These are phyloP conservation scores for Zenarchopterus dispar DNA, from an alignment of 2,797 vertebrate species.

Conservation along the genomic window DNA sequence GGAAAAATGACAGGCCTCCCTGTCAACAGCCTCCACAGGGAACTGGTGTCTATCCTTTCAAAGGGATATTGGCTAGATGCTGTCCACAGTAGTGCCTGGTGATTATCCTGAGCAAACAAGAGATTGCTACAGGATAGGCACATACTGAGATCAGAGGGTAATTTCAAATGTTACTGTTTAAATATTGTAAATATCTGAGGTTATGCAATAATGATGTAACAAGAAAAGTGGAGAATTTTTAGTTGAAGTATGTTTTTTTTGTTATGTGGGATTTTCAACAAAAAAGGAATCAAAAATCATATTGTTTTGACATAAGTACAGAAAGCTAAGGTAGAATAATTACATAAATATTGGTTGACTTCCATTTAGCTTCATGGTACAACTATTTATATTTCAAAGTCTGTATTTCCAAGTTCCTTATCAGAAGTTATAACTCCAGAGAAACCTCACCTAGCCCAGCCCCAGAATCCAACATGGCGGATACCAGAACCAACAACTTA, in stretches of 20 bases:
- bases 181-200: slow-evolving; percentile 19
- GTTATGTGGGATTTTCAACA: too few species aligned
- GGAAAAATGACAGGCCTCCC: slow-evolving; percentile 38
- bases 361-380: too few species aligned
- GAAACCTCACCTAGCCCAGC: too few species aligned
- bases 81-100: slow-evolving; percentile 30
- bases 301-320: too few species aligned
- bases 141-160: neutral
- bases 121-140: slow-evolving; percentile 16
- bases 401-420: too few species aligned
- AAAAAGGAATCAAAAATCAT: too few species aligned
- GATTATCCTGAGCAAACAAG: slow-evolving; percentile 29
- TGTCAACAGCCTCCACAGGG: slow-evolving; percentile 44
- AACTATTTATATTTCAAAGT: too few species aligned
- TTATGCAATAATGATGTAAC: slow-evolving; percentile 16
- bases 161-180: slow-evolving; percentile 22
- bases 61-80: slow-evolving; percentile 18
- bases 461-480: too few species aligned
- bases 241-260: too few species aligned
- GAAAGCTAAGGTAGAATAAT: neutral
- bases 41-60: slow-evolving; percentile 23
- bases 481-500: too few species aligned
- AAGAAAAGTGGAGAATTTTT: neutral
- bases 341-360: slow-evolving; percentile 1
- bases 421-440: too few species aligned